Conservation (phyloP, 2,113 vertebrate genomes). For the Phylloscopus trochilus region DNA sequence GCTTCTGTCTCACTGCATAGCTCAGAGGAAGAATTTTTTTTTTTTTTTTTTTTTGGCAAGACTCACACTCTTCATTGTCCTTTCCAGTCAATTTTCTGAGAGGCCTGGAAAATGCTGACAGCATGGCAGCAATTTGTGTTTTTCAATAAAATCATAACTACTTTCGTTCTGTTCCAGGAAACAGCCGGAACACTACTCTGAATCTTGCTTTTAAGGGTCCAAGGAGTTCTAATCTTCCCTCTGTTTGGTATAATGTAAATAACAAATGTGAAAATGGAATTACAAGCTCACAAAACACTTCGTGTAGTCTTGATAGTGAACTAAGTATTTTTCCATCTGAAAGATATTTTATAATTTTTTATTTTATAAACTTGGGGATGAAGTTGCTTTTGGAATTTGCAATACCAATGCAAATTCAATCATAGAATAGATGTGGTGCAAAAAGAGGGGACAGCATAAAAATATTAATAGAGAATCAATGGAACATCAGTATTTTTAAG, state of each 20-base stretch:
- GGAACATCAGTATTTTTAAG: neutral
- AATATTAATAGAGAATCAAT: neutral
- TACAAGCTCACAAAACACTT: neutral
- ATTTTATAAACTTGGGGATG: neutral
- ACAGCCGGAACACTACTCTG: neutral
- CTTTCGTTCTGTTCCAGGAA: neutral
- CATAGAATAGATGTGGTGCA: neutral
- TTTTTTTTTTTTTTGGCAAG: neutral
- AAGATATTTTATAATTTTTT: neutral
- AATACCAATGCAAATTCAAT: neutral
- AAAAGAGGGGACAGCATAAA: neutral
- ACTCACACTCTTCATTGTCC: neutral
- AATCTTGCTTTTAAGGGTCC: neutral
- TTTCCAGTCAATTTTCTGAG: slow-evolving; percentile 33
- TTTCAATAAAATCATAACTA: neutral
- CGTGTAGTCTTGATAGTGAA: neutral
- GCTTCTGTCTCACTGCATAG: neutral
- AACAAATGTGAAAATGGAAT: neutral
- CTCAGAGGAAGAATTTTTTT: neutral
- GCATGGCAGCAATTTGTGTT: neutral
- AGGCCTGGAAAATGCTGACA: slow-evolving; percentile 8
- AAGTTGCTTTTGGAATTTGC: neutral
- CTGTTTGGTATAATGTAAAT: neutral
- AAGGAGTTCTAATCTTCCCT: neutral
- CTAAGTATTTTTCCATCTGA: neutral